These are phyloP conservation scores for Enteromius thamalakanensis DNA, from an alignment of 2,797 vertebrate genomes.

Conservation along the genomic window DNA sequence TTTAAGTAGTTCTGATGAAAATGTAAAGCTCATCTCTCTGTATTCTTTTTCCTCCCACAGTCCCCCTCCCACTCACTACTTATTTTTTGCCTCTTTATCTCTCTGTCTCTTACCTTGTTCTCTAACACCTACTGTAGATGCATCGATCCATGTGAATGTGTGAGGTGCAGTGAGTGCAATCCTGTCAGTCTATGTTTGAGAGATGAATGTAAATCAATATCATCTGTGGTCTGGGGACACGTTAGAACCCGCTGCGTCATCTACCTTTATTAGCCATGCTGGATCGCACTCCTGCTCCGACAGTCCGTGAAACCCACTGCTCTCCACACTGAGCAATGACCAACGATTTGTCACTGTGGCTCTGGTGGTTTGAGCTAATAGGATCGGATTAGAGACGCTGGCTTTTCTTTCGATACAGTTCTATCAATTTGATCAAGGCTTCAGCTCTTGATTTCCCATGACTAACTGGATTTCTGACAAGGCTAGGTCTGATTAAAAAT, in stretches of 20 bases:
- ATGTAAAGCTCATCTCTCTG: constrained; percentile 13
- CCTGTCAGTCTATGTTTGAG: constrained; percentile 59
- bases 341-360: constrained; percentile 38
- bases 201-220: constrained; percentile 75
- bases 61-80: constrained; percentile 2
- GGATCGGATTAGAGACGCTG: constrained; percentile 38
- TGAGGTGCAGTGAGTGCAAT: constrained; percentile 56
- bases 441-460: constrained; percentile 35
- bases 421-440: constrained; percentile 43
- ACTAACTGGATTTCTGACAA: constrained; percentile 39
- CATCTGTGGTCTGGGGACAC: constrained; percentile 56
- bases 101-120: constrained; percentile 26
- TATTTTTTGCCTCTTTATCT: constrained; percentile 29
- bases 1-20: background rate
- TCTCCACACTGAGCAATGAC: constrained; percentile 32
- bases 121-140: constrained; percentile 9
- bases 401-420: constrained; percentile 35
- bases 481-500: background rate
- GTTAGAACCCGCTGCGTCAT: constrained; percentile 62
- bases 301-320: constrained; percentile 52
- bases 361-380: constrained; percentile 30
- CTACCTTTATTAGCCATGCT: constrained; percentile 49
- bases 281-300: constrained; percentile 14
- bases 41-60: background rate
- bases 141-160: constrained; percentile 62